These are phyloP conservation scores for Leptarthrus brevirostris DNA, from an alignment of 2,888 invertebrate genomes.

Conservation along the genomic window DNA sequence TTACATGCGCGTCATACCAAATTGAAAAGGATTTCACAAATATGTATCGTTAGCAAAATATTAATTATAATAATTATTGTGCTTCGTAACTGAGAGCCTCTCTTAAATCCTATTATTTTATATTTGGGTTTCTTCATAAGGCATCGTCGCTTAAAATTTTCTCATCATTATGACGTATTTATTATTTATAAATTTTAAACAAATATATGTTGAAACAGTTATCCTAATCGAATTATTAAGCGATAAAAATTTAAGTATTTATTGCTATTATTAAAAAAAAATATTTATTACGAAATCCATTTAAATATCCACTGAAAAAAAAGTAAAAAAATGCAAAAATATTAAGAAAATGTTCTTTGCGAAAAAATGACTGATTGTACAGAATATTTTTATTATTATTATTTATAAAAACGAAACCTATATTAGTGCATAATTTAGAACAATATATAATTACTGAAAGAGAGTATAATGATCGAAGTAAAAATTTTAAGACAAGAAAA, in stretches of 20 bases:
- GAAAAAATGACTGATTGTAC: slow-evolving; percentile 54
- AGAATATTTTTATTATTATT: slow-evolving; percentile 53
- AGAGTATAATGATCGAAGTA: neutral
- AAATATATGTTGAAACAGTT: slow-evolving; percentile 34
- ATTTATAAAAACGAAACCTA: slow-evolving; percentile 50
- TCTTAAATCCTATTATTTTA: slow-evolving; percentile 14
- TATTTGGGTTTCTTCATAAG: slow-evolving; percentile 20
- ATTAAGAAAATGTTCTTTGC: slow-evolving; percentile 47
- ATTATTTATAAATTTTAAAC: slow-evolving; percentile 32
- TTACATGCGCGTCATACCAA: too few relatives aligned
- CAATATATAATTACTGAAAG: neutral
- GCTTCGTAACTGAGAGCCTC: slow-evolving; percentile 33
- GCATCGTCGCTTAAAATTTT: slow-evolving; percentile 28
- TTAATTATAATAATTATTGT: slow-evolving; percentile 26
- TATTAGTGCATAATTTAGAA: slow-evolving; percentile 40
- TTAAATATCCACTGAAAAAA: slow-evolving; percentile 17
- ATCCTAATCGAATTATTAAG: slow-evolving; percentile 42
- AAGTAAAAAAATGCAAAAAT: slow-evolving; percentile 27
- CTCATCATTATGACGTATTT: slow-evolving; percentile 31
- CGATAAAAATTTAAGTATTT: slow-evolving; percentile 39
- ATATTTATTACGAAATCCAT: slow-evolving; percentile 25
- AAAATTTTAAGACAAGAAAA: neutral
- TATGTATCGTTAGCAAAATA: neutral
- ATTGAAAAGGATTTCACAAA: slow-evolving; percentile 30
- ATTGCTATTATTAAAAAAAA: slow-evolving; percentile 42